Evolutionary conservation across 2,888 invertebrate species (phyloP), one percentile per base, ranked within the genome.

Genomic region (Dicroscelio sp.): DNA sequence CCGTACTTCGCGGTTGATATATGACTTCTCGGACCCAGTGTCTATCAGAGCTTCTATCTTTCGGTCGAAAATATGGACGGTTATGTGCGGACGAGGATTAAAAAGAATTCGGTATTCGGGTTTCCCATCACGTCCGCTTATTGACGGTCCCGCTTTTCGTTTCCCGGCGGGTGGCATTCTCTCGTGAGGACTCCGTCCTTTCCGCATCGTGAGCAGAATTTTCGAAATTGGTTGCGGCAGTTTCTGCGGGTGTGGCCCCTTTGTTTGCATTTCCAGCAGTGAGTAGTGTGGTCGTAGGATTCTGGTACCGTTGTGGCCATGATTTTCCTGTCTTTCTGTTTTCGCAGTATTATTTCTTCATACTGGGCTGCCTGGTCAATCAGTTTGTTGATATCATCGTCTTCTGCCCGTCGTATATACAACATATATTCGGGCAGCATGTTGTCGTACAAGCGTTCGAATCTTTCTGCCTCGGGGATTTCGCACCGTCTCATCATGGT

Each of bases 181-280:
- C n/a, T n/a, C n/a, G n/a, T n/a, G n/a, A n/a, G n/a, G n/a, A 71
- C 52, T 17, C 52, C 71, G n/a, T 71, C 71, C 25, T 27, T 27
- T 27, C 71, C 71, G 52, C 71, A 71, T 27, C 20, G 30, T 3
- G 71, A 71, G 20, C 71, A 71, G 48, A 71, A 43, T 30, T 71
- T 71, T n/a, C 4, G 20, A 23, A 30, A 43, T 20, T 10, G 27
- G 30, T 30, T 71, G 5, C 52, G 71, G 71, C 71, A 71, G 1
- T 48, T 4, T 3, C 2, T 6, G 1, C 71, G 52, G 17, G 27
- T 12, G 30, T 71, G 52, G 2, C 48, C 71, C 27, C 71, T 5
- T 27, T 71, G 71, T 31, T 71, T 71, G 35, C 48, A 71, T 10
- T 52, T 5, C 71, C 71, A 71, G 31, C 71, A 71, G n/a, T 33